Conservation (phyloP, 2,888 invertebrate genomes). For the Drosophila ustulata region DNA sequence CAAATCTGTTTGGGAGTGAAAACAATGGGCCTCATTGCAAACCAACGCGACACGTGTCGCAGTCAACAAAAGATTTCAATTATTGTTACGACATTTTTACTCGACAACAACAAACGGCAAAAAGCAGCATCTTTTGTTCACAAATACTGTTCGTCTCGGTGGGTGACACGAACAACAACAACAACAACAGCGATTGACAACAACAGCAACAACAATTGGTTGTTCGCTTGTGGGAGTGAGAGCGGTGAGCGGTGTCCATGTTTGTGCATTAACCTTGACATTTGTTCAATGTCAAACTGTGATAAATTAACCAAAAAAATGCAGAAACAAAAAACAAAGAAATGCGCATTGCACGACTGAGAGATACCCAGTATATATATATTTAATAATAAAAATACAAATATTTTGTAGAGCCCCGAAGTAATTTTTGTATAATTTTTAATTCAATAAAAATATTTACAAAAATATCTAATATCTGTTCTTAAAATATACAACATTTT, state of each 20-base stretch:
- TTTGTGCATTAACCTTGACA: slow-evolving; percentile 66
- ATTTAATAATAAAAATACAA: no score
- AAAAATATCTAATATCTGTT: no score
- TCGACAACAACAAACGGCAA: slow-evolving; percentile 5
- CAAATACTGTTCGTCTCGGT: slow-evolving; percentile 38
- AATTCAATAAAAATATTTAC: no score
- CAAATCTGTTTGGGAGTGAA: neutral
- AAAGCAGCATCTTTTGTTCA: slow-evolving; percentile 43
- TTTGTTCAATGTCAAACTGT: slow-evolving; percentile 68
- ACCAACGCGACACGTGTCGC: slow-evolving; percentile 13
- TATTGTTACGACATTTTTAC: slow-evolving; percentile 39
- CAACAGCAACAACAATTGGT: slow-evolving; percentile 13
- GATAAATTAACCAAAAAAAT: slow-evolving; percentile 48
- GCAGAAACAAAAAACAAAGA: slow-evolving; percentile 6
- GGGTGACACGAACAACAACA: slow-evolving; percentile 47
- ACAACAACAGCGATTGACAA: slow-evolving; percentile 4
- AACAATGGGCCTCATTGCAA: slow-evolving; percentile 14
- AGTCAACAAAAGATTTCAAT: slow-evolving; percentile 58
- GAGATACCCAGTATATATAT: slow-evolving; percentile 14
- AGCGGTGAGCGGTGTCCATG: slow-evolving; percentile 14
- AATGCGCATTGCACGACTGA: neutral
- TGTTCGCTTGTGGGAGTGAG: slow-evolving; percentile 2
- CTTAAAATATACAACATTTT: no score
- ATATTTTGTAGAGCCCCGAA: no score
- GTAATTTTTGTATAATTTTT: neutral